A percentile compares a stretch with the other conserved stretches of the same genome.
These are phyloP conservation scores for Chloropsis hardwickii DNA, from an alignment of 2,113 vertebrate genomes.

Conservation along the genomic window DNA sequence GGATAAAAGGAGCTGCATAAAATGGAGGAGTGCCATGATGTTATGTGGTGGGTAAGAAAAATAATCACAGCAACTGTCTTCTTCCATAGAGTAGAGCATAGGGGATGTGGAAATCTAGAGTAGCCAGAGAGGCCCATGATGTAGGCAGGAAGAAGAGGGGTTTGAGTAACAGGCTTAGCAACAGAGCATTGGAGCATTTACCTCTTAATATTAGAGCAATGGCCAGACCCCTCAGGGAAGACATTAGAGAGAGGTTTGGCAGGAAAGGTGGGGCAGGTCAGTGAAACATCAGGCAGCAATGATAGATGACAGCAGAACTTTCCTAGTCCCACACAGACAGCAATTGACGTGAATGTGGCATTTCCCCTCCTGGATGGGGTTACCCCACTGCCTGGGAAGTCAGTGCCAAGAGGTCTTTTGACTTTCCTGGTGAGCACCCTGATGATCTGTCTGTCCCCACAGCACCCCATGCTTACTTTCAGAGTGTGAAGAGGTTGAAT, in stretches of 20 bases:
- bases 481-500: neutral
- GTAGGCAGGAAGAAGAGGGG: neutral
- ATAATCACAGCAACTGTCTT: neutral
- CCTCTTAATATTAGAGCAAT: neutral
- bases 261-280: neutral
- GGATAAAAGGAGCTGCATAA: neutral
- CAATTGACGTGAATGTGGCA: neutral
- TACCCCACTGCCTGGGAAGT: neutral
- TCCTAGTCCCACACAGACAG: neutral
- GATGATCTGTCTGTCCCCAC: neutral
- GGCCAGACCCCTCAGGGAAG: neutral
- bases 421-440: neutral
- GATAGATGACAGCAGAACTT: neutral
- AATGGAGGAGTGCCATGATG: neutral
- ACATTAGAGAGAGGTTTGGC: neutral
- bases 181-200: neutral
- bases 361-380: fast-evolving
- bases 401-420: fast-evolving
- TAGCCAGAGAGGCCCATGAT: neutral
- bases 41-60: neutral
- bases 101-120: neutral
- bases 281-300: neutral
- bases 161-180: neutral
- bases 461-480: neutral
- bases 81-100: neutral